phyloP scores from a whole-genome alignment of 1,140 invertebrate genomes.

The Zophobas morio region DNA sequence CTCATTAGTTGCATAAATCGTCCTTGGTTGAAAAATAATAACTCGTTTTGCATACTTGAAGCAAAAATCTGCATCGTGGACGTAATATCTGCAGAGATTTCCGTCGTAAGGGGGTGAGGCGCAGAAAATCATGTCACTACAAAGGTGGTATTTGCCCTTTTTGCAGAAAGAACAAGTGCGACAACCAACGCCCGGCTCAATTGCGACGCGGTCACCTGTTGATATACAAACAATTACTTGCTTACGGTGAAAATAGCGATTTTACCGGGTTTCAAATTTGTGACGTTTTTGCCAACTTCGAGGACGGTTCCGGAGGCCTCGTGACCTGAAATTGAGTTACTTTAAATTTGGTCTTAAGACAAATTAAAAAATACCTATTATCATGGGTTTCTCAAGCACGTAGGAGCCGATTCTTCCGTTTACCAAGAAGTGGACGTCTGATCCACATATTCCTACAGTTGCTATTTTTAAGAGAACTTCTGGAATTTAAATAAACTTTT shows the following conservation, averaged over 20 bases:
- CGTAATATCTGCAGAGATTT: conserved; percentile 86
- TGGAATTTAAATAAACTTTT: conserved; percentile 61
- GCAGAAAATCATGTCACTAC: conserved; percentile 87
- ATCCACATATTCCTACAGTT: conserved; percentile 95
- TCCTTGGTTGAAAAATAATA: conserved; percentile 27
- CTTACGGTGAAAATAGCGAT: background rate
- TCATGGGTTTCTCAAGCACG: conserved; percentile 86
- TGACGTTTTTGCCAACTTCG: conserved; percentile 40
- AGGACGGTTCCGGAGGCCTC: conserved; percentile 83
- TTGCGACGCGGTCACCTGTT: conserved; percentile 88
- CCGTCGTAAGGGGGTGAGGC: conserved; percentile 92
- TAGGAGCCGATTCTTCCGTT: conserved; percentile 89
- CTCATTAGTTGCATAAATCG: background rate
- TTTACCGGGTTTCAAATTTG: conserved; percentile 63
- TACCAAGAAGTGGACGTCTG: conserved; percentile 92
- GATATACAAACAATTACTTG: background rate
- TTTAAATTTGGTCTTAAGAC: conserved; percentile 2
- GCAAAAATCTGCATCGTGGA: conserved; percentile 93
- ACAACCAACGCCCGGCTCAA: conserved; percentile 94
- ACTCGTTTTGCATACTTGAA: conserved; percentile 78
- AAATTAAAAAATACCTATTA: conserved; percentile 74
- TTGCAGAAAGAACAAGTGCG: conserved; percentile 89
- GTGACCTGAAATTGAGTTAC: conserved; percentile 70
- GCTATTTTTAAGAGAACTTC: conserved; percentile 91
- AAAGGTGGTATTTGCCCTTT: conserved; percentile 92